Percentiles rank a stretch among this genome's conserved stretches.
Conservation (phyloP, 2,797 vertebrate species). For the Coregonus sp. region DNA sequence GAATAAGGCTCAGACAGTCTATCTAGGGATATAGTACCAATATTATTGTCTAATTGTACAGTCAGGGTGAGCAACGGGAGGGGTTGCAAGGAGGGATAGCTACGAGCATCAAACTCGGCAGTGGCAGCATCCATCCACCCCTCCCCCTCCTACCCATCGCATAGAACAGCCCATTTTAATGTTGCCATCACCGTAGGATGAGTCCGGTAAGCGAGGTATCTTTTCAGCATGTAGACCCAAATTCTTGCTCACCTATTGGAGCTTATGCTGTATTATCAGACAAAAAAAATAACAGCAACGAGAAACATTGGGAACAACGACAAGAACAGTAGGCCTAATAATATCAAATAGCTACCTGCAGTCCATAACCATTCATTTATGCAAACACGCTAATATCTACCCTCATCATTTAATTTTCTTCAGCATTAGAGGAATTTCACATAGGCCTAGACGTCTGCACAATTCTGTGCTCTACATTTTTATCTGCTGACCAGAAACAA, state of each 20-base stretch:
- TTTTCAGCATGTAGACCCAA: slow-evolving; percentile 49
- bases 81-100: slow-evolving; percentile 33
- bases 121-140: slow-evolving; percentile 26
- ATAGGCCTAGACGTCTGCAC: slow-evolving; percentile 28
- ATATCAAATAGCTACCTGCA: neutral
- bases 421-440: slow-evolving; percentile 47
- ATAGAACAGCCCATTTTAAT: slow-evolving; percentile 36
- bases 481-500: slow-evolving; percentile 26
- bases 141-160: slow-evolving; percentile 40
- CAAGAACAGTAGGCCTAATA: neutral
- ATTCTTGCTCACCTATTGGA: slow-evolving; percentile 32
- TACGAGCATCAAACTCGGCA: slow-evolving; percentile 17
- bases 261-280: slow-evolving; percentile 23
- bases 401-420: slow-evolving; percentile 47
- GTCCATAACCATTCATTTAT: slow-evolving; percentile 31
- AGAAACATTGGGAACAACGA: slow-evolving; percentile 27
- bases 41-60: neutral
- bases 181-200: slow-evolving; percentile 45
- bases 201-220: slow-evolving; percentile 33
- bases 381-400: slow-evolving; percentile 42
- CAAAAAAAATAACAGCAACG: slow-evolving; percentile 13
- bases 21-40: neutral
- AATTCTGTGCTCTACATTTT: slow-evolving; percentile 11
- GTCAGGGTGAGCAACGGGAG: slow-evolving; percentile 50
- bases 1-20: neutral